Base-by-base conservation (phyloP, 2,113 vertebrate genomes). In the Halcyon senegalensis region DNA sequence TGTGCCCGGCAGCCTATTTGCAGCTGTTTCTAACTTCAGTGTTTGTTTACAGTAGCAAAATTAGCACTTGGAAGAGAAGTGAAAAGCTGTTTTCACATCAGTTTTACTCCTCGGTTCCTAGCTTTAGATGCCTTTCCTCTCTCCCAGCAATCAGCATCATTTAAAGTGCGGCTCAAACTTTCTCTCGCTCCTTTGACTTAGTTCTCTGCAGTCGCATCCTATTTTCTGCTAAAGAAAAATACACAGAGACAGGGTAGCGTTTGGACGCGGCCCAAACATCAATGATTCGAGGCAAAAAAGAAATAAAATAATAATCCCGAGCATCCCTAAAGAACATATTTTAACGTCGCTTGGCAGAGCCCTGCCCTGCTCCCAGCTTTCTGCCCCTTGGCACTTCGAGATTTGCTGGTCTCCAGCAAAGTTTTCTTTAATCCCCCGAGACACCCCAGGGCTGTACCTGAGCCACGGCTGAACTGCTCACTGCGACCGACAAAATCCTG, bases 1-100 rank as follows among this genome's bases (percentile, higher is more conserved):
- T 81, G 89, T 89, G 85, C 75, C 94, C 88, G 63, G 91, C 94
- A 88, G 91, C 85, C 90, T 95, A 53, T 94, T 85, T 94, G 92
- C 97, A 97, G 97, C 96, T 97, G 94, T 94, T 94, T 94, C 72
- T 58, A 96, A 96, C 94, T 96, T 96, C 96, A 59, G 83, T 96
- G 87, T 94, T 96, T 97, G 86, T 85, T 96, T 97, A 73, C 93
- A 90, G 96, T 76, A 97, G 96, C 90, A 78, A 96, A 94, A 72
- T 96, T 95, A 89, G 76, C 84, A 67, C 96, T 96, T 83, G 80
- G 94, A 93, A 55, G 67, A 96, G 83, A 92, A 94, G 84, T 84
- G 94, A 96, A 97, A 97, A 98, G 93, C 85, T 96, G 90, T 93
- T 97, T 96, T 93, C 79, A 51, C 89, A 77, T 96, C 95, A 89